A percentile compares a stretch with the other conserved stretches of the same genome.
These are phyloP conservation scores for Ciconia maguari DNA, from an alignment of 2,113 vertebrate species.

Conservation along the genomic window DNA sequence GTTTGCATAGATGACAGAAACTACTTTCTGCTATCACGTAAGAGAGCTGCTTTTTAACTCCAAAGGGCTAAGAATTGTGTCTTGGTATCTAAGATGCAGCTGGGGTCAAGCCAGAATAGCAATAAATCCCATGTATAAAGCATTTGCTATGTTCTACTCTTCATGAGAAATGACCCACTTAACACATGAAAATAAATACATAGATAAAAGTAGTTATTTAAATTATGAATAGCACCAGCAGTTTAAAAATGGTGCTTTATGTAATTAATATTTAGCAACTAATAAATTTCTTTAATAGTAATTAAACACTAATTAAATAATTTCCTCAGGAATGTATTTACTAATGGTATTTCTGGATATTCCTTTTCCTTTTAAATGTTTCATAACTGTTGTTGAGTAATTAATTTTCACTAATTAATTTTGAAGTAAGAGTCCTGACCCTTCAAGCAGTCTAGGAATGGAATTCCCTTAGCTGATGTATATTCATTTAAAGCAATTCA, in stretches of 20 bases:
- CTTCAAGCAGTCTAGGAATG: slow-evolving; percentile 27
- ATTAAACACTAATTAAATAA: slow-evolving; percentile 49
- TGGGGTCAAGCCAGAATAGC: not conserved
- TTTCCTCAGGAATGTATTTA: slow-evolving; percentile 59
- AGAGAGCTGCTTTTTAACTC: not conserved
- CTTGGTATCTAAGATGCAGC: not conserved
- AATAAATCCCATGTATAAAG: not conserved
- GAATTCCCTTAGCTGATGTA: slow-evolving; percentile 31
- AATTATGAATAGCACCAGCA: not conserved
- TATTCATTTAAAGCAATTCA: slow-evolving; percentile 49
- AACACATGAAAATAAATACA: slow-evolving; percentile 7
- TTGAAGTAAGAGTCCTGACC: slow-evolving; percentile 52
- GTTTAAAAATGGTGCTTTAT: slow-evolving; percentile 20
- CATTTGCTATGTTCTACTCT: not conserved
- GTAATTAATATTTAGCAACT: slow-evolving; percentile 53
- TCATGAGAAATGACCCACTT: not conserved
- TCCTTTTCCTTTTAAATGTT: slow-evolving; percentile 59
- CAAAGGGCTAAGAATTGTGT: not conserved
- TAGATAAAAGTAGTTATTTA: slow-evolving; percentile 16
- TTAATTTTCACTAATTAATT: slow-evolving; percentile 66
- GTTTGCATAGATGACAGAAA: not conserved
- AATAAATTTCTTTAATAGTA: slow-evolving; percentile 31
- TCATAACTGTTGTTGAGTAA: slow-evolving; percentile 59
- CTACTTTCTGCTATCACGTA: not conserved
- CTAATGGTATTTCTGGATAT: slow-evolving; percentile 48